These are phyloP conservation scores for Aethes cnicana DNA, from an alignment of 2,888 invertebrate species.

Conservation along the genomic window DNA sequence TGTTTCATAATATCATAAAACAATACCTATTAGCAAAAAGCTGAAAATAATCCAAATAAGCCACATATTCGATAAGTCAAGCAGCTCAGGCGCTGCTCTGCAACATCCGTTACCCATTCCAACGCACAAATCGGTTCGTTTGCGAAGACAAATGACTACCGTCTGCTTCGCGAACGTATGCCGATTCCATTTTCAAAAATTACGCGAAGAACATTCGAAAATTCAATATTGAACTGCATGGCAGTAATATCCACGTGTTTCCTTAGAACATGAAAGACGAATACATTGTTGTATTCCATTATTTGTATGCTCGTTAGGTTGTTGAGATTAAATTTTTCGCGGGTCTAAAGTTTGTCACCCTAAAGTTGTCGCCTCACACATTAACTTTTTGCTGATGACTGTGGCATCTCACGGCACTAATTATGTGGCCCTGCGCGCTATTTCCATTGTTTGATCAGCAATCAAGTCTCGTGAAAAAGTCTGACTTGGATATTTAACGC, in stretches of 20 bases:
- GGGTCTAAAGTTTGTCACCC: constrained; percentile 58
- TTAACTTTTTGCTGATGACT: constrained; percentile 59
- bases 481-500: constrained; percentile 70
- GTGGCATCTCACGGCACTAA: constrained; percentile 58
- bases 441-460: constrained; percentile 72
- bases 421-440: constrained; percentile 47
- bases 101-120: constrained; percentile 76
- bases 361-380: constrained; percentile 32
- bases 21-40: constrained; percentile 60
- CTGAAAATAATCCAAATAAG: constrained; percentile 64
- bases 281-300: no score
- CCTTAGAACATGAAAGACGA: no score
- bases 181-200: constrained; percentile 71
- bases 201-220: constrained; percentile 65
- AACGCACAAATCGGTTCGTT: constrained; percentile 80
- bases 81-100: constrained; percentile 59
- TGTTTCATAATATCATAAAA: neutral
- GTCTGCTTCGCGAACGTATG: constrained; percentile 62
- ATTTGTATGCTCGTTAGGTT: no score
- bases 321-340: constrained; percentile 49
- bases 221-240: constrained; percentile 57
- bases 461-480: constrained; percentile 61
- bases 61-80: constrained; percentile 67
- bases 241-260: constrained; percentile 42
- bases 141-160: constrained; percentile 76